phyloP scores from a whole-genome alignment of 1,140 invertebrate species.

The Melanaphis sacchari region DNA sequence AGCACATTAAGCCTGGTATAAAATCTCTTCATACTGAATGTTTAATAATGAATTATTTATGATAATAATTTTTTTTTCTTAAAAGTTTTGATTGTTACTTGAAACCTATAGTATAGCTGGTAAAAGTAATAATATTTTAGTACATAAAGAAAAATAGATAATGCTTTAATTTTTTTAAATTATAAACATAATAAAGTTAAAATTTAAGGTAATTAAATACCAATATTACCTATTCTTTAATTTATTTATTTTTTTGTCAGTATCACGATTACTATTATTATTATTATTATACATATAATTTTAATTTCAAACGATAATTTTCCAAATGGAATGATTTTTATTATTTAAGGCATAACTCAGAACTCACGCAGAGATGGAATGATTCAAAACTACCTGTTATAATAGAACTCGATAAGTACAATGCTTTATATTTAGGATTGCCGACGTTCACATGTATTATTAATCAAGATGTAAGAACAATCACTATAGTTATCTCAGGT shows the following conservation, averaged over 20 bases:
- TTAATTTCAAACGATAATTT: not conserved
- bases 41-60: not conserved
- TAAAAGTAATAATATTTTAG: conserved; percentile 4
- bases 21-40: not conserved
- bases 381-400: conserved; percentile 1
- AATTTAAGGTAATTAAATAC: not conserved
- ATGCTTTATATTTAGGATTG: not conserved
- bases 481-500: not conserved
- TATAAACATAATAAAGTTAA: conserved; percentile 20
- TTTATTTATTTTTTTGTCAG: no score
- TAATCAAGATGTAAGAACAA: conserved; percentile 56
- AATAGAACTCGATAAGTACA: not conserved
- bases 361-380: not conserved
- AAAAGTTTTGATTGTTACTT: conserved; percentile 9
- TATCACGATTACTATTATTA: not conserved
- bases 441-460: conserved; percentile 13
- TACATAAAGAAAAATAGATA: not conserved
- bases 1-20: not conserved
- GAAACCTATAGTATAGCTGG: not conserved
- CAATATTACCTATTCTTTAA: not conserved
- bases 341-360: not conserved
- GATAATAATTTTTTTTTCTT: not conserved
- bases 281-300: not conserved
- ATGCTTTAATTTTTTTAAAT: conserved; percentile 14
- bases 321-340: not conserved